These are phyloP conservation scores for Pachliopta kotzebuea DNA, from an alignment of 2,888 invertebrate genomes.

Conservation along the genomic window DNA sequence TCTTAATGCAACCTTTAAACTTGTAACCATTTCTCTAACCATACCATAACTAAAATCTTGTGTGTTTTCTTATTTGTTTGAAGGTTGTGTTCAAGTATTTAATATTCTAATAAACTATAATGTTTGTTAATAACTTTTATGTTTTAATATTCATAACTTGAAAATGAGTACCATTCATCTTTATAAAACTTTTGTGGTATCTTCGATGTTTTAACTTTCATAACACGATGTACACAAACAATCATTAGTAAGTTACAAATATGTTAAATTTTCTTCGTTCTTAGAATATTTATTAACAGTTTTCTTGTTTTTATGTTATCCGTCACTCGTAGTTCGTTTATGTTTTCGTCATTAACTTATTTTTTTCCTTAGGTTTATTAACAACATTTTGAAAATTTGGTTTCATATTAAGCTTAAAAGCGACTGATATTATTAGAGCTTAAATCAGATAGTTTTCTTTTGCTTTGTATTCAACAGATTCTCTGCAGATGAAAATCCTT, in stretches of 20 bases:
- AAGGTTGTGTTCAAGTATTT: constrained; percentile 48
- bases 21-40: constrained; percentile 42
- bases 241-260: not conserved
- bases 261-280: not conserved
- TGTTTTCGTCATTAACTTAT: constrained; percentile 15
- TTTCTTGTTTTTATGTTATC: not conserved
- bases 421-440: constrained; percentile 48
- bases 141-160: constrained; percentile 30
- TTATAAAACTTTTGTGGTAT: constrained; percentile 69
- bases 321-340: not conserved
- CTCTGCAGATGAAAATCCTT: constrained; percentile 75
- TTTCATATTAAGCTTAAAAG: constrained; percentile 30
- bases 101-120: constrained; percentile 22
- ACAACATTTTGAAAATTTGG: constrained; percentile 31
- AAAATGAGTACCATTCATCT: constrained; percentile 29
- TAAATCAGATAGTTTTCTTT: constrained; percentile 72
- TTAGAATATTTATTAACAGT: not conserved
- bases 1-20: constrained; percentile 54
- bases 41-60: constrained; percentile 40
- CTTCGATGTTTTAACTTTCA: constrained; percentile 44
- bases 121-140: not conserved
- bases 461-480: constrained; percentile 81
- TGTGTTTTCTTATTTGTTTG: constrained; percentile 44
- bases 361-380: constrained; percentile 15
- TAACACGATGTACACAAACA: constrained; percentile 15